These are phyloP conservation scores for Muraenolepis orangiensis DNA, from an alignment of 2,797 vertebrate genomes.

Conservation along the genomic window DNA sequence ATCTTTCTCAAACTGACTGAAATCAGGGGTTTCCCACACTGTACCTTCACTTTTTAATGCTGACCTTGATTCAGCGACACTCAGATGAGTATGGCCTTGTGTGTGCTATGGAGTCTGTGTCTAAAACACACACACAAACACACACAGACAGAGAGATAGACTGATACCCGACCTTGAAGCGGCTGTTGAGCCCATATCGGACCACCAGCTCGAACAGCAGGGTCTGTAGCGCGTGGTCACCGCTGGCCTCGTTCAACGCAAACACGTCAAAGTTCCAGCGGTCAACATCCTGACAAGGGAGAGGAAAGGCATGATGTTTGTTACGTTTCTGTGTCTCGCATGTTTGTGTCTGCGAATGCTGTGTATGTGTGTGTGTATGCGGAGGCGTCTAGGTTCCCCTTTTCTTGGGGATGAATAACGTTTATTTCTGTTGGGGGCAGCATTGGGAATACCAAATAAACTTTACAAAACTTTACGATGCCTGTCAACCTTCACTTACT, in stretches of 20 bases:
- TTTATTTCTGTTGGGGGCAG: slow-evolving; percentile 35
- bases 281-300: slow-evolving; percentile 78
- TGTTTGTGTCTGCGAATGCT: not conserved
- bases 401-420: too few species aligned
- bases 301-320: slow-evolving; percentile 15
- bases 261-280: slow-evolving; percentile 91
- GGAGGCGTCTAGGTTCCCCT: not conserved
- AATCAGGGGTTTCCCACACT: too few species aligned
- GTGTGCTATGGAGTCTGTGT: not conserved
- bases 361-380: not conserved
- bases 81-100: not conserved
- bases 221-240: slow-evolving; percentile 79
- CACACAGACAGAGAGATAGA: not conserved
- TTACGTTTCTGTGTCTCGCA: not conserved
- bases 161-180: slow-evolving; percentile 80
- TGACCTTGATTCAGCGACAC: not conserved
- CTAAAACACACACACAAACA: not conserved
- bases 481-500: slow-evolving; percentile 64
- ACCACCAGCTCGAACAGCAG: slow-evolving; percentile 87
- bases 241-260: slow-evolving; percentile 80
- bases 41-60: too few species aligned
- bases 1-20: too few species aligned
- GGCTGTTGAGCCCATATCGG: slow-evolving; percentile 87
- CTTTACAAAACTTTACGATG: slow-evolving; percentile 19
- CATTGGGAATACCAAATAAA: too few species aligned